Conservation (phyloP, 2,888 invertebrate species). For the Sussaba pulchella region DNA sequence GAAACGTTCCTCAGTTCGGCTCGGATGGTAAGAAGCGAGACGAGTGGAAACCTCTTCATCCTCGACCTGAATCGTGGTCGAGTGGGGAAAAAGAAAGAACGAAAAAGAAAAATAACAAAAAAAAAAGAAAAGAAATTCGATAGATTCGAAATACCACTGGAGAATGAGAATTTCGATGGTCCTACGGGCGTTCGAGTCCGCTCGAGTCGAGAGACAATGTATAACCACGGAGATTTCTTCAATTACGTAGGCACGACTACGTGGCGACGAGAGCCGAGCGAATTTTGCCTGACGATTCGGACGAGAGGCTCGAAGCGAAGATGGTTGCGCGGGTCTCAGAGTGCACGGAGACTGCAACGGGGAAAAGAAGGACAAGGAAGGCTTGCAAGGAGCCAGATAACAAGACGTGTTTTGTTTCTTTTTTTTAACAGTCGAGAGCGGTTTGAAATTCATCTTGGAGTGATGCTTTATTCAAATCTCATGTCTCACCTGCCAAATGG, state of each 20-base stretch:
- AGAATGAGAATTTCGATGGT: constrained; percentile 22
- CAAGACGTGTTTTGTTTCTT: too few relatives aligned
- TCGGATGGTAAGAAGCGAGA: background rate
- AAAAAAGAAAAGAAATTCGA: background rate
- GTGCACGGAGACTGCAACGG: constrained; percentile 30
- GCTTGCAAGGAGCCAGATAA: background rate
- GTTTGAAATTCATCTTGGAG: constrained; percentile 11
- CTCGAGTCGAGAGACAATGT: constrained; percentile 17
- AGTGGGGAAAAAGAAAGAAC: too few relatives aligned
- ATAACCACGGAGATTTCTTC: background rate
- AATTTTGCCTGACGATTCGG: background rate
- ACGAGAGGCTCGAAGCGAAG: constrained; percentile 14
- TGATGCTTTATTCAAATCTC: constrained; percentile 20
- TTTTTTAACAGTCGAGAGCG: constrained; percentile 17
- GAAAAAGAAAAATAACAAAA: too few relatives aligned
- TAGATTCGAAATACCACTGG: constrained; percentile 7
- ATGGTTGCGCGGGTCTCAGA: background rate
- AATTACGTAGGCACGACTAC: background rate
- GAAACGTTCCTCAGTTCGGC: background rate
- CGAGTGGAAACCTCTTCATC: constrained; percentile 11
- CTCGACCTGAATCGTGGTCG: background rate
- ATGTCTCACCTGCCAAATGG: constrained; percentile 12
- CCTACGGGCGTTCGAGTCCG: constrained; percentile 4
- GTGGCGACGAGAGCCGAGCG: background rate
- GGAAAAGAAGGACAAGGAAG: constrained; percentile 26